phyloP scores from a whole-genome alignment of 2,113 vertebrate genomes.

The Coptodon rendalli region DNA sequence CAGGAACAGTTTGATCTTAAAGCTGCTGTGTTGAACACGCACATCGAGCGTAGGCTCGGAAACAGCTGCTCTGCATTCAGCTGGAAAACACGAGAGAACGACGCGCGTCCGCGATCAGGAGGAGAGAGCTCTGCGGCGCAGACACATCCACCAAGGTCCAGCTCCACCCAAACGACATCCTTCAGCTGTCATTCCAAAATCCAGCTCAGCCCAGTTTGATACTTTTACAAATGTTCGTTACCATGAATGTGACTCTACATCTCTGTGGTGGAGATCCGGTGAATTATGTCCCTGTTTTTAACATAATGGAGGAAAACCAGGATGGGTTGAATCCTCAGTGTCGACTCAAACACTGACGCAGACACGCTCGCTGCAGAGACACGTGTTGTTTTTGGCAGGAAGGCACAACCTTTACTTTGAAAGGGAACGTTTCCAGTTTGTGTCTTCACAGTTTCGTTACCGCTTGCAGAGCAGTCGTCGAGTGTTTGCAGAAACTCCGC shows the following conservation, averaged over 20 bases:
- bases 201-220: neutral
- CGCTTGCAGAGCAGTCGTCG: neutral
- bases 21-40: slow-evolving; percentile 3
- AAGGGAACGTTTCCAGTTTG: neutral
- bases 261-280: neutral
- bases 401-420: neutral
- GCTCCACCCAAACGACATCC: neutral
- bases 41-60: slow-evolving; percentile 2
- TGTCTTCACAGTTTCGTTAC: too few relatives aligned
- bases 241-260: neutral
- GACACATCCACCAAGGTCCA: neutral
- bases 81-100: neutral
- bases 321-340: neutral
- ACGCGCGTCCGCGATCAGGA: neutral
- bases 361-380: neutral
- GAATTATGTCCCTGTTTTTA: neutral
- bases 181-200: neutral
- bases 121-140: neutral
- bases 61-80: neutral
- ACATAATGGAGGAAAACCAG: neutral
- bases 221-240: neutral
- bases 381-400: neutral
- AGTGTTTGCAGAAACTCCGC: neutral
- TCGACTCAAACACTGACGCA: neutral
- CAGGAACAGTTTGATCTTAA: neutral